Base-by-base conservation (phyloP, 2,888 invertebrate species). In the Linnaemya tessellans region DNA sequence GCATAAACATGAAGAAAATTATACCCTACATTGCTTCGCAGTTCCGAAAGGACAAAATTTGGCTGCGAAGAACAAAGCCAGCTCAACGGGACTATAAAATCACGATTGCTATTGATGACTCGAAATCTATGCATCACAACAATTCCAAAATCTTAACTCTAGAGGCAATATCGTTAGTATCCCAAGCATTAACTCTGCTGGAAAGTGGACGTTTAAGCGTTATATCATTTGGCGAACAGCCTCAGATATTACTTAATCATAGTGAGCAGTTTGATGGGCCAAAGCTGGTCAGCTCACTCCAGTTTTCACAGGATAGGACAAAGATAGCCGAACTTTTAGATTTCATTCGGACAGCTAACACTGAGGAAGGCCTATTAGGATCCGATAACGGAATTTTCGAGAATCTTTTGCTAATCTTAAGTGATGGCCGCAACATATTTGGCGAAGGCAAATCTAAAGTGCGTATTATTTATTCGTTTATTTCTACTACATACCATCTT, bases 21-120 rank as follows among this genome's bases (percentile, higher is more conserved):
- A 98, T 99, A 90, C 98, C 99, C 0, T 99, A 99, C 93, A 98
- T 99, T 88, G 99, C 99, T 20, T 99, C 99, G 84, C 97, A 99
- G 92, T 99, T 99, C 93, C 95, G 99, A 60, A 99, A 99, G 92
- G 99, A 99, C 92, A 98, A 99, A 92, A 99, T 99, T 90, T 99
- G 99, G 99, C 91, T 99, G 89, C 94, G 99, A 15, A 94, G 99
- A 75, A 99, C 98, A 0, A 98, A 98, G 92, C 98, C 98, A 0
- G 98, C 97, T 0, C 97, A 98, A 90, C 94, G 99, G 65, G 97
- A 99, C 88, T 99, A 99, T 93, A 98, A 98, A 92, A 97, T 99
- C 67, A 95, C 98, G 22, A 94, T 99, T 60, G 99, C 99, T 0
- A 95, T 99, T 8, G 99, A 99, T 91, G 99, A 99, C 92, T 99